phyloP scores from a whole-genome alignment of 53 echinoderm and acorn worm species.

The Echinometra lucunter region DNA sequence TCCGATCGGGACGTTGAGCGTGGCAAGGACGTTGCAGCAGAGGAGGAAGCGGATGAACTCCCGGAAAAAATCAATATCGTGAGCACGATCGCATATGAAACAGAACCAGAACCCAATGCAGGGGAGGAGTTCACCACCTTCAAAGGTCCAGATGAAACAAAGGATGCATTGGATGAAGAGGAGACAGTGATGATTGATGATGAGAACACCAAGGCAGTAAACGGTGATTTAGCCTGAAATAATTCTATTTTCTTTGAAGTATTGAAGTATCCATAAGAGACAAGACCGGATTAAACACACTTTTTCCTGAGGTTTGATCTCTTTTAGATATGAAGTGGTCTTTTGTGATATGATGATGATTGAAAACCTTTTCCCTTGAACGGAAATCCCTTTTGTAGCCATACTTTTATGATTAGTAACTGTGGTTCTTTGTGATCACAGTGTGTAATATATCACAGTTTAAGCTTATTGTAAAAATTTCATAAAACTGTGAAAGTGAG shows the following conservation, averaged over 20 bases:
- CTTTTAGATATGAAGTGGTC: background rate
- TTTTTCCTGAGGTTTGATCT: background rate
- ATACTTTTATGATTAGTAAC: too few species aligned
- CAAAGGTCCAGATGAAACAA: conserved; percentile 18
- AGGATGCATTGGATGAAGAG: background rate
- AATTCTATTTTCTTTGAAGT: background rate
- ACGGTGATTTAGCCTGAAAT: conserved; percentile 29
- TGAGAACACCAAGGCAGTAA: conserved; percentile 13
- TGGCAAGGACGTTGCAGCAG: background rate
- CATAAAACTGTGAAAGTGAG: too few species aligned
- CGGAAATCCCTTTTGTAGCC: too few species aligned
- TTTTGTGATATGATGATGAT: background rate
- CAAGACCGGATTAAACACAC: too few species aligned
- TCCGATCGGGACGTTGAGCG: background rate
- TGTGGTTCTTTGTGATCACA: too few species aligned
- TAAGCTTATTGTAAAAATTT: too few species aligned
- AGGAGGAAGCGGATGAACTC: conserved; percentile 28
- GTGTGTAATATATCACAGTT: too few species aligned
- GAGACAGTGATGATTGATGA: conserved; percentile 37
- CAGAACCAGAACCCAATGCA: background rate
- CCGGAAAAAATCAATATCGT: background rate
- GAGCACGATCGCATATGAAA: background rate
- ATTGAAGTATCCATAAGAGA: too few species aligned
- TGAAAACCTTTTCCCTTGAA: too few species aligned
- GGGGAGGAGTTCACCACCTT: conserved; percentile 42